Percentiles rank a stretch among this genome's conserved stretches.
Evolutionary conservation across 1,140 invertebrate species (phyloP).

Genomic region (Neomicropteryx cornuta): DNA sequence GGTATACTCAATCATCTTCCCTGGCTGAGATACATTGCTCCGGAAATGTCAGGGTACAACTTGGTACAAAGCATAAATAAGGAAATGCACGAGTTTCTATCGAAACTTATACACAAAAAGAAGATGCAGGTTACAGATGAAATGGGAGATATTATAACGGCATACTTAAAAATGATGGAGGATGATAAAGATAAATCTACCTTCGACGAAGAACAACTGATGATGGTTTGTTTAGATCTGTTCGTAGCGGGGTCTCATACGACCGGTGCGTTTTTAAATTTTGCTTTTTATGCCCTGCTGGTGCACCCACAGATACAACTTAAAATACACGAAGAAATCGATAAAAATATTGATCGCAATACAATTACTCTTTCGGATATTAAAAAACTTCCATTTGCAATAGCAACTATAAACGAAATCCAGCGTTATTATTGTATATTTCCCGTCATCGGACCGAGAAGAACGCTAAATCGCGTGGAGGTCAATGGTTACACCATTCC

Average conservation of each 20-base stretch:
- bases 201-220: constrained; percentile 47
- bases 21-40: constrained; percentile 50
- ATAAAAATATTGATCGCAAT: constrained; percentile 40
- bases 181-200: background rate
- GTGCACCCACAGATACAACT: constrained; percentile 54
- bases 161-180: background rate
- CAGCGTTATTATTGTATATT: constrained; percentile 49
- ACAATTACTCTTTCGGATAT: no score
- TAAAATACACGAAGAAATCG: constrained; percentile 54
- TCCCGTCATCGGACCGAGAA: constrained; percentile 56
- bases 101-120: background rate
- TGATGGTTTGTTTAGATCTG: constrained; percentile 57
- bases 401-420: constrained; percentile 54
- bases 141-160: background rate
- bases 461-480: constrained; percentile 43
- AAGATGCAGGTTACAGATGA: background rate
- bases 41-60: constrained; percentile 49
- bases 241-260: constrained; percentile 63
- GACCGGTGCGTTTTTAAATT: constrained; percentile 59
- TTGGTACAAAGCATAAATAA: constrained; percentile 44
- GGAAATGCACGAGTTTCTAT: constrained; percentile 24
- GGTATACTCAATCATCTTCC: constrained; percentile 50
- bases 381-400: no score
- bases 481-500: constrained; percentile 56
- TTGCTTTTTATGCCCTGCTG: constrained; percentile 57